Base-by-base conservation (phyloP, 2,888 invertebrate genomes). In the Clunio marinus region DNA sequence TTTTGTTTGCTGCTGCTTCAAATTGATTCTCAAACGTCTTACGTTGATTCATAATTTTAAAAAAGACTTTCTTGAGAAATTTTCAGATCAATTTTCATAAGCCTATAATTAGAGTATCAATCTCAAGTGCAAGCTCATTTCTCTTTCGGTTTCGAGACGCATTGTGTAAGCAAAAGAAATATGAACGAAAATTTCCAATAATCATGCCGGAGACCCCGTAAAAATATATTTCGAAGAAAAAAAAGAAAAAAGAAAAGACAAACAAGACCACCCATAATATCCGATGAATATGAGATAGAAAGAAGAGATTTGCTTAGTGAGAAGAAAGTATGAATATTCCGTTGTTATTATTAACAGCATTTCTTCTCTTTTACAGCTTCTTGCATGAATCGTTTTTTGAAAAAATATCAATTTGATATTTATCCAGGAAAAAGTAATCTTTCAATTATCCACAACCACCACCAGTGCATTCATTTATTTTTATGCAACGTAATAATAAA, bases 381-480 rank as follows among this genome's bases (percentile, higher is more conserved):
- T 41, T 41, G 15, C 41, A 41, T 32, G 2, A 15, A 10, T 15
- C 41, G 10, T 41, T 41, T 2, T 15, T 5, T 41, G 2, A 41
- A 41, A 41, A 13, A n/a, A n/a, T n/a, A n/a, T n/a, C n/a, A n/a
- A n/a, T n/a, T n/a, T n/a, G n/a, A n/a, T n/a, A n/a, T n/a, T n/a
- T n/a, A n/a, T n/a, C n/a, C n/a, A n/a, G n/a, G n/a, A 66, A 55
- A 51, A 66, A 66, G 66, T 27, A 66, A 66, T 66, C 27, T 66
- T 66, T 66, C 66, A 66, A 66, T 66, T 66, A 66, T 55, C 28
- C 28, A 66, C 66, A 55, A 51, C 51, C 28, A 66, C 66, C 22
- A 66, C 2, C 15, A 59, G n/a, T 37, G 15, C 41, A 28, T 28
- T 28, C 15, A 27, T 27, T 58, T 17, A 15, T 35, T 35, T 60